phyloP scores from a whole-genome alignment of 2,888 invertebrate genomes.

The Eledone cirrhosa region DNA sequence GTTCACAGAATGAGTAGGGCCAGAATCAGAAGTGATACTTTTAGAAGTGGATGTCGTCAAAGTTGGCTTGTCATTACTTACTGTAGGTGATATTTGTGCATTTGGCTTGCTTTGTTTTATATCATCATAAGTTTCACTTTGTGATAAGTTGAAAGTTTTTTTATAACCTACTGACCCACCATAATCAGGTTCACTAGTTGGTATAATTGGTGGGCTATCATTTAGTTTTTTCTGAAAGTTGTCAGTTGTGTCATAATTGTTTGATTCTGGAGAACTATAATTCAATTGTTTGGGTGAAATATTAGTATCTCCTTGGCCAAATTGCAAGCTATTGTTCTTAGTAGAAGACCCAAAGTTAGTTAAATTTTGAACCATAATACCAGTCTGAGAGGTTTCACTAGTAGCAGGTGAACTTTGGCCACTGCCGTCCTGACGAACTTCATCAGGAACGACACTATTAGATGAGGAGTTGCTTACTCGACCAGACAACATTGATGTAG shows the following conservation, averaged over 20 bases:
- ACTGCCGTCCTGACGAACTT: slow-evolving; percentile 59
- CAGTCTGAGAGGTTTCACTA: slow-evolving; percentile 49
- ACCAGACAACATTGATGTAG: slow-evolving; percentile 45
- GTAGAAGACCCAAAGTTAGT: neutral
- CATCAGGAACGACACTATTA: slow-evolving; percentile 47
- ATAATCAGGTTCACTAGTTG: neutral
- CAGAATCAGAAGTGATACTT: neutral
- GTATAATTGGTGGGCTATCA: neutral
- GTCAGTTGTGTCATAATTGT: neutral
- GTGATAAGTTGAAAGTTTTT: neutral
- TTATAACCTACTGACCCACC: neutral
- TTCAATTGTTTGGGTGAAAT: neutral
- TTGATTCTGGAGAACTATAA: too few relatives aligned
- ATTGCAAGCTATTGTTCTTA: neutral
- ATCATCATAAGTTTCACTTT: neutral
- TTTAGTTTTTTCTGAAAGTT: neutral
- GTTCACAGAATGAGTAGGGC: neutral
- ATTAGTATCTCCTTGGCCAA: neutral
- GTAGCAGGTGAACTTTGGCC: slow-evolving; percentile 62
- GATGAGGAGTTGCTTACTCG: slow-evolving; percentile 25
- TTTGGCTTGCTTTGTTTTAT: neutral
- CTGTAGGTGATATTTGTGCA: neutral
- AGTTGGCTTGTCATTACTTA: too few relatives aligned
- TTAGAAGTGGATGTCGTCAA: neutral
- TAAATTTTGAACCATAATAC: neutral